phyloP scores from a whole-genome alignment of 2,113 vertebrate genomes.

The Saguinus imperator region DNA sequence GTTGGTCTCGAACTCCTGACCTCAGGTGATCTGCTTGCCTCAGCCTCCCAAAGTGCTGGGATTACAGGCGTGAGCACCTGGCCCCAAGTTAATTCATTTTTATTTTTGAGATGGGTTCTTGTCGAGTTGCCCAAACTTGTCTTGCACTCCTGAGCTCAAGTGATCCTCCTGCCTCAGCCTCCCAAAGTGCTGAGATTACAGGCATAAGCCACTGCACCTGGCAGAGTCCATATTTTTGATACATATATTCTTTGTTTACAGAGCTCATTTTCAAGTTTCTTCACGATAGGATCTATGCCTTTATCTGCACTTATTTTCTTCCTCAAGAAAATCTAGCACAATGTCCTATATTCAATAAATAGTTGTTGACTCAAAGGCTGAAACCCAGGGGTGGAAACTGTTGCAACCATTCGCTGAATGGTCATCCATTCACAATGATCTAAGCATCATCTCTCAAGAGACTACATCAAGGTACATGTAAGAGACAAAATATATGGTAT shows the following conservation, averaged over 20 bases:
- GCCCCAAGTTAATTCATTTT: too few relatives aligned
- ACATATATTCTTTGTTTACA: not conserved
- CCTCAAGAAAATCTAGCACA: not conserved
- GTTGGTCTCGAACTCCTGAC: too few relatives aligned
- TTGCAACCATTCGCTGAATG: not conserved
- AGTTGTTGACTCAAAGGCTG: not conserved
- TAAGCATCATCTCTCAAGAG: not conserved
- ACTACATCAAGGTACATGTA: not conserved
- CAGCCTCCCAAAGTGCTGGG: too few relatives aligned
- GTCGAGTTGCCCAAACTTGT: too few relatives aligned
- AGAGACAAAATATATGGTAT: not conserved
- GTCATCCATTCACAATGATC: not conserved
- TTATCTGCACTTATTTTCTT: not conserved
- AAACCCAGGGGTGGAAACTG: not conserved
- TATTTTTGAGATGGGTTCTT: too few relatives aligned
- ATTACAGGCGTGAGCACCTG: too few relatives aligned
- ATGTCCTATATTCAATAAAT: not conserved
- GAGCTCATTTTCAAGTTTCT: constrained; percentile 8
- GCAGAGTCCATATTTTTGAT: not conserved
- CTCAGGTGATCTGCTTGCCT: too few relatives aligned
- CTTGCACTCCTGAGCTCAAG: too few relatives aligned
- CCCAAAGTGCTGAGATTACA: too few relatives aligned
- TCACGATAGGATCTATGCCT: not conserved
- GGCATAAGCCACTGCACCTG: too few relatives aligned
- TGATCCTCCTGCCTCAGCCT: too few relatives aligned